A percentile compares a stretch with the other conserved stretches of the same genome.
Evolutionary conservation across 1,140 invertebrate genomes (phyloP).

Genomic region (Drosophila cardini): DNA sequence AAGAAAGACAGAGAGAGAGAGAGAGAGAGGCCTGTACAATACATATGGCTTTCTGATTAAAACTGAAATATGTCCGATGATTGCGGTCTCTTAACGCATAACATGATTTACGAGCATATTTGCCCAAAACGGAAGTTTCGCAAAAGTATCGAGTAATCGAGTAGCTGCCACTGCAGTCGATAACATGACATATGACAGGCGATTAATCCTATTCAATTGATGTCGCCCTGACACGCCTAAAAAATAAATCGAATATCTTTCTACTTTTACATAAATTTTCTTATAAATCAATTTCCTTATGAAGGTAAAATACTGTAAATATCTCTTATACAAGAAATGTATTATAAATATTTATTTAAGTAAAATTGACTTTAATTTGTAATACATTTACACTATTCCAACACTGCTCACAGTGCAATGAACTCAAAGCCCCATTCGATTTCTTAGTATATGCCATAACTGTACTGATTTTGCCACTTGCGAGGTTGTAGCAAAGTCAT

Average conservation of each 20-base stretch:
- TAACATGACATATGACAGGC: not conserved
- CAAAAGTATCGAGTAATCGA: constrained; percentile 7
- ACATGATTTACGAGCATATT: constrained; percentile 32
- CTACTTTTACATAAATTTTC: not conserved
- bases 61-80: constrained; percentile 33
- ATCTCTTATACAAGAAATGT: no score
- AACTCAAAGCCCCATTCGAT: not conserved
- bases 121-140: not conserved
- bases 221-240: not conserved
- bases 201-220: not conserved
- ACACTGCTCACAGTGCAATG: not conserved
- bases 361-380: not conserved
- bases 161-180: constrained; percentile 14
- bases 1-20: not conserved
- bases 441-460: not conserved
- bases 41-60: constrained; percentile 44
- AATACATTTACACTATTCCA: not conserved
- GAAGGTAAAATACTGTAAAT: no score
- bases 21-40: constrained; percentile 10
- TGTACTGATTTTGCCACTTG: constrained; percentile 10
- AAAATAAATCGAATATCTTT: not conserved
- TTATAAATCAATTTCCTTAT: no score
- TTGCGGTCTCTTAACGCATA: constrained; percentile 25
- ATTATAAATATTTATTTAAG: no score
- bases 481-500: constrained; percentile 54